Base-by-base conservation (phyloP, 2,797 vertebrate species). In the Rhinoraja longicauda region DNA sequence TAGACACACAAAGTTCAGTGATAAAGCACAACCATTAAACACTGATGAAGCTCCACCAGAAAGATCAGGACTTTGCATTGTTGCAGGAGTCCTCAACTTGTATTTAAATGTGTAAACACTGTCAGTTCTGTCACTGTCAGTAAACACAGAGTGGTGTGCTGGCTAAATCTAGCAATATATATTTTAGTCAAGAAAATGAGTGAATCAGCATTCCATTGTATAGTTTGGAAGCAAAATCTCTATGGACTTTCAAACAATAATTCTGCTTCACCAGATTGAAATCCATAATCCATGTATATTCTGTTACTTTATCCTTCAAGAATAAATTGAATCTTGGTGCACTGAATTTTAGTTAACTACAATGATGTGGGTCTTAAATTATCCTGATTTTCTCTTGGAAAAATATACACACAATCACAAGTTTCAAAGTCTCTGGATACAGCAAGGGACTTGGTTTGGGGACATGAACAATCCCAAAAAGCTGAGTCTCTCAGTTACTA, bases 321-420 rank as follows among this genome's bases (percentile, higher is more conserved):
- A 92, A 91, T 64, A 72, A 91, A 75, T 13, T 70, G 39, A 92
- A 75, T 92, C 53, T 26, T 24, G 64, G 36, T 70, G 67, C 64
- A 70, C 70, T 75, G 39, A 75, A 92, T 75, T 73, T 75, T 92
- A 92, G 90, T 73, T 75, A 75, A 92, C 57, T 92, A 92, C 26
- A 92, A 75, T 92, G 53, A 73, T 7, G 29, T 24, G n/a, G 36
- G 75, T 92, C 70, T 92, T 75, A 92, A 75, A 75, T 73, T 92
- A 92, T 73, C 6, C 70, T 92, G 90, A 92, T 57, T 92, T 92
- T 70, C 90, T 70, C 29, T 29, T 45, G 90, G 90, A 75, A 57
- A 73, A 92, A 53, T 9, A 53, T 12, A 24, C 26, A 9, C 90
- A 92, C 24, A 26, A 73, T 75, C 72, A 7, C 39, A 75, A 39